Conservation (phyloP, 2,113 vertebrate species). For the Antennarius striatus region DNA sequence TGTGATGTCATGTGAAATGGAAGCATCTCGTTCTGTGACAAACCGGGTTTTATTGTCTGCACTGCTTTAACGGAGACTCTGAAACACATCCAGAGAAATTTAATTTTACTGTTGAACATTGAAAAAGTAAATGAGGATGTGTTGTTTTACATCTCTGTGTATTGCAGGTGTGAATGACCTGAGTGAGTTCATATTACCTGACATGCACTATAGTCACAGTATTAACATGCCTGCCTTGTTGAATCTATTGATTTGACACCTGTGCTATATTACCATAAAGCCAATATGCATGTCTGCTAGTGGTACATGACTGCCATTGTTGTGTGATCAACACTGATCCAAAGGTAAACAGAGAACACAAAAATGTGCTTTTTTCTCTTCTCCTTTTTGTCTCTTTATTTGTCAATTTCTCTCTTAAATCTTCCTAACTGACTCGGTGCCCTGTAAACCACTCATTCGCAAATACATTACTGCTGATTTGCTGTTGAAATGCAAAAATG, state of each 20-base stretch:
- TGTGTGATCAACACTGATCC: constrained; percentile 37
- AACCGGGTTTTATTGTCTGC: no score
- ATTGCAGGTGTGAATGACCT: no score
- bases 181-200: no score
- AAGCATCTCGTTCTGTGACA: no score
- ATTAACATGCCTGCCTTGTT: constrained; percentile 10
- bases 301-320: constrained; percentile 35
- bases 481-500: constrained; percentile 18
- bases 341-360: constrained; percentile 8
- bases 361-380: not conserved
- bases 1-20: no score
- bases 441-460: constrained; percentile 1
- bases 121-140: no score
- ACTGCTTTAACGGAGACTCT: no score
- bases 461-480: constrained; percentile 10
- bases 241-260: constrained; percentile 50
- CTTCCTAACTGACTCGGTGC: not conserved
- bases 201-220: no score
- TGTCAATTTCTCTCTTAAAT: not conserved
- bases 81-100: no score
- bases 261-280: constrained; percentile 56
- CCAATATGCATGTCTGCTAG: constrained; percentile 47
- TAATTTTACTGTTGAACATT: no score
- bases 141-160: not conserved
- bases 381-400: constrained; percentile 1